phyloP scores from a whole-genome alignment of 2,113 vertebrate genomes.

The Lasiurus borealis region DNA sequence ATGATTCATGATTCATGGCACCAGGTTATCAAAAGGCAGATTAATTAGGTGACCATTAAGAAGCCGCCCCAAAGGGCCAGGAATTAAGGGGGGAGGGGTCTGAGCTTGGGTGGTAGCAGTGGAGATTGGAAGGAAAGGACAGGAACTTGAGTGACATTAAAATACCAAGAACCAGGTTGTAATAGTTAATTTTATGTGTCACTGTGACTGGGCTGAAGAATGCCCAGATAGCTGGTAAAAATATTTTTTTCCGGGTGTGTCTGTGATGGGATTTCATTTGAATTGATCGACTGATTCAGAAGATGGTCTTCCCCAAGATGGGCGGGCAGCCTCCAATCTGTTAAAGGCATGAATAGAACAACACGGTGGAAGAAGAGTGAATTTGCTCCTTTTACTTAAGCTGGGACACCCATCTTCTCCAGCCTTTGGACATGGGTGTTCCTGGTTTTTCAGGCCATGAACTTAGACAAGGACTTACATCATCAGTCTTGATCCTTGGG shows the following conservation, averaged over 20 bases:
- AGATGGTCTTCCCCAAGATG: rapidly evolving
- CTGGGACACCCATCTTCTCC: background rate
- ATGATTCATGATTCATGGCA: constrained; percentile 15
- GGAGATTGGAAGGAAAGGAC: background rate
- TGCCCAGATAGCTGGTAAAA: background rate
- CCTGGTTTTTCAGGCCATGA: background rate
- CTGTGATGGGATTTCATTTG: background rate
- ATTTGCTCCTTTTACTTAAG: background rate
- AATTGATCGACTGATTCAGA: background rate
- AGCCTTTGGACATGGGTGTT: background rate
- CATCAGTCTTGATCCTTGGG: background rate
- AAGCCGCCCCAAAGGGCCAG: background rate
- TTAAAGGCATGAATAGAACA: background rate
- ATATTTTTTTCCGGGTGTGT: background rate
- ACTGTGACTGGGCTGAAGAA: background rate
- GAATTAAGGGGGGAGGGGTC: background rate
- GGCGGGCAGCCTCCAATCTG: background rate
- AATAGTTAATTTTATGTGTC: background rate
- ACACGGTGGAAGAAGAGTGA: background rate
- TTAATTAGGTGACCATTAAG: background rate
- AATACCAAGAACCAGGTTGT: background rate
- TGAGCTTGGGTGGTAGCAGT: background rate
- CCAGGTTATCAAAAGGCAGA: background rate
- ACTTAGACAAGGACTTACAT: background rate
- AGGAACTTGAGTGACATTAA: background rate